Evolutionary conservation across 2,797 vertebrate species (phyloP).

Genomic region (Fundulus diaphanus): DNA sequence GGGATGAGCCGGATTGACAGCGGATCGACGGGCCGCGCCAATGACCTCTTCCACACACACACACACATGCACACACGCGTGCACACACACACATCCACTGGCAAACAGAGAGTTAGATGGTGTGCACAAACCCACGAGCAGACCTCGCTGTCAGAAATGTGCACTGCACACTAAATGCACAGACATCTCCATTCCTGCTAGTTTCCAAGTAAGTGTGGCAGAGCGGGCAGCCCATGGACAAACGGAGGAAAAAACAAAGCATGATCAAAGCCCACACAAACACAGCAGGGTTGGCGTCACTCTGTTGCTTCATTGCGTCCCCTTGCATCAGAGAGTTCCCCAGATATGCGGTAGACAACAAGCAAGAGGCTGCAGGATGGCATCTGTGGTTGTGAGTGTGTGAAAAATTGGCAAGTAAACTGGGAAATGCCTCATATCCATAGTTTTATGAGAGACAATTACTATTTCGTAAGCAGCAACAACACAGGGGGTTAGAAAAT

Average conservation of each 20-base stretch:
- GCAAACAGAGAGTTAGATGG: constrained; percentile 24
- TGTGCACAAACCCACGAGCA: constrained; percentile 14
- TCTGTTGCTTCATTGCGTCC: constrained; percentile 80
- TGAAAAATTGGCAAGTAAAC: constrained; percentile 30
- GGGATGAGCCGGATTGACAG: constrained; percentile 76
- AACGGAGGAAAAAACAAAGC: constrained; percentile 30
- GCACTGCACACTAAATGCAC: constrained; percentile 20
- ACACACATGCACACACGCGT: constrained; percentile 28
- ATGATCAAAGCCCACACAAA: constrained; percentile 53
- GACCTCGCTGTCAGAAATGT: constrained; percentile 31
- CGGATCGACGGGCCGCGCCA: constrained; percentile 49
- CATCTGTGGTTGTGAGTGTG: constrained; percentile 5
- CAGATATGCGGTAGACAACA: constrained; percentile 67
- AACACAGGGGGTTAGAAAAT: constrained; percentile 19
- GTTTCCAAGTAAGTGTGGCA: constrained; percentile 34
- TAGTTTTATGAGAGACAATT: constrained; percentile 20
- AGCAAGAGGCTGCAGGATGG: constrained; percentile 52
- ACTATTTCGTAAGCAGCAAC: constrained; percentile 8
- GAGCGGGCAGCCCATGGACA: constrained; percentile 35
- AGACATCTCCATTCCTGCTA: constrained; percentile 14
- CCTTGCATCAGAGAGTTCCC: constrained; percentile 86
- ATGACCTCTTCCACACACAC: constrained; percentile 37
- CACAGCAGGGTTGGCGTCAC: constrained; percentile 74
- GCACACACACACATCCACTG: constrained; percentile 23
- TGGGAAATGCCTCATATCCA: constrained; percentile 14